phyloP scores from a whole-genome alignment of 2,113 vertebrate species.

The Leptodactylus fuscus region DNA sequence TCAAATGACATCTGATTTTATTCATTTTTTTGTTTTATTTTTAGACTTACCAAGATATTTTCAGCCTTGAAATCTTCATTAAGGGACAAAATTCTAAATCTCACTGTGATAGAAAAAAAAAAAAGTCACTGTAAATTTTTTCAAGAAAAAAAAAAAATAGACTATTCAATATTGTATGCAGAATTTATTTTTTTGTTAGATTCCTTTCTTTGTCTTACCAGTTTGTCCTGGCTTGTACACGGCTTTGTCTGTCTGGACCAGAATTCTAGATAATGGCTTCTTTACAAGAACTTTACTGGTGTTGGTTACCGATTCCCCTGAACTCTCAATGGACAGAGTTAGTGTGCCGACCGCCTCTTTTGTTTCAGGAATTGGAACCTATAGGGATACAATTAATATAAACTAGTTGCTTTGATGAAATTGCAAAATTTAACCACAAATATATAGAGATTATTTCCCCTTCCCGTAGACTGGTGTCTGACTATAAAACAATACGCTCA shows the following conservation, averaged over 20 bases:
- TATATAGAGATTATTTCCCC: no score
- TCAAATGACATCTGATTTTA: no score
- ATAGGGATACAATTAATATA: not conserved
- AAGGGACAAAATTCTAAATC: conserved; percentile 64
- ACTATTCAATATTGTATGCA: no score
- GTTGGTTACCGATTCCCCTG: conserved; percentile 53
- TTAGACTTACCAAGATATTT: not conserved
- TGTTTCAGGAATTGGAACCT: conserved; percentile 65
- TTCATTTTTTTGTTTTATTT: no score
- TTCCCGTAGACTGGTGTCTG: no score
- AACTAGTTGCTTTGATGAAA: no score
- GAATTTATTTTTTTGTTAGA: not conserved
- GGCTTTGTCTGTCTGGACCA: conserved; percentile 69
- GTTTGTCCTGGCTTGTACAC: conserved; percentile 68
- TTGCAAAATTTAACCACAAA: no score
- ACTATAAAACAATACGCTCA: no score
- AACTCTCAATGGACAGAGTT: not conserved
- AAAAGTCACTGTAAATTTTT: not conserved
- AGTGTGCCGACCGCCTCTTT: conserved; percentile 62
- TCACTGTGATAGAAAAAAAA: conserved; percentile 55
- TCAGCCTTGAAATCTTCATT: conserved; percentile 65
- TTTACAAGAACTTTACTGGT: conserved; percentile 67
- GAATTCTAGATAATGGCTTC: conserved; percentile 57
- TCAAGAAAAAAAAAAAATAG: not conserved
- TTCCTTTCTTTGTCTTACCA: conserved; percentile 53